Evolutionary conservation across 2,888 invertebrate genomes (phyloP).

Genomic region (Dendrolimus houi): DNA sequence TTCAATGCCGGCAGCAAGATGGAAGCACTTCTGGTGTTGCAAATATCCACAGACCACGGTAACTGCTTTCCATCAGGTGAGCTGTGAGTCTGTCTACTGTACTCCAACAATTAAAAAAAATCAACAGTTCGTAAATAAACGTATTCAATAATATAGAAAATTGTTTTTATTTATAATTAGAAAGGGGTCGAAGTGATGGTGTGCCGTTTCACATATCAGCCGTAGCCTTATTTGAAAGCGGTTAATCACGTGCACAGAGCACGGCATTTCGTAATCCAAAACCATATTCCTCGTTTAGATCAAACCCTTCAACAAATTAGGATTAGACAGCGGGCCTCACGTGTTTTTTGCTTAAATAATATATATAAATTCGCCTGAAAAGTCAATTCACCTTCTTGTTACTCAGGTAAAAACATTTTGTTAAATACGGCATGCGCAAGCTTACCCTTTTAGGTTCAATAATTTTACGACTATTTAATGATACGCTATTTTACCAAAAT

Average conservation of each 20-base stretch:
- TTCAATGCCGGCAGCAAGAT: too few species aligned
- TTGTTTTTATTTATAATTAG: conserved; percentile 8
- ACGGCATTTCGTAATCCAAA: conserved; percentile 25
- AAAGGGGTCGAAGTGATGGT: not conserved
- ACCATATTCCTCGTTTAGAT: conserved; percentile 35
- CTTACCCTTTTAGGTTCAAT: not conserved
- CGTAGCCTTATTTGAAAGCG: not conserved
- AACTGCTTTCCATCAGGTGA: too few species aligned
- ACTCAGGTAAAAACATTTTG: conserved; percentile 19
- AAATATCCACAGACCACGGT: too few species aligned
- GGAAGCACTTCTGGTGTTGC: too few species aligned
- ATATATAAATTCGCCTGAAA: conserved; percentile 39
- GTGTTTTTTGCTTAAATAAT: conserved; percentile 49
- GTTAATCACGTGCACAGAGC: conserved; percentile 19
- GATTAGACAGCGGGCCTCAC: conserved; percentile 48
- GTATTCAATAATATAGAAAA: conserved; percentile 15
- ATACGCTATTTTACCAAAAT: too few species aligned
- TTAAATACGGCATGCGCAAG: conserved; percentile 14
- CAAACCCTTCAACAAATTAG: conserved; percentile 59
- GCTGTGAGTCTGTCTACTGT: too few species aligned
- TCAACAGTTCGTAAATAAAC: too few species aligned
- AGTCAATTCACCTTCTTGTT: conserved; percentile 34
- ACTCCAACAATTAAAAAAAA: too few species aligned
- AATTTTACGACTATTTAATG: too few species aligned
- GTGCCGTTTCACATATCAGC: not conserved